Evolutionary conservation across 2,888 invertebrate species (phyloP).

Genomic region (Temnothorax unifasciatus): DNA sequence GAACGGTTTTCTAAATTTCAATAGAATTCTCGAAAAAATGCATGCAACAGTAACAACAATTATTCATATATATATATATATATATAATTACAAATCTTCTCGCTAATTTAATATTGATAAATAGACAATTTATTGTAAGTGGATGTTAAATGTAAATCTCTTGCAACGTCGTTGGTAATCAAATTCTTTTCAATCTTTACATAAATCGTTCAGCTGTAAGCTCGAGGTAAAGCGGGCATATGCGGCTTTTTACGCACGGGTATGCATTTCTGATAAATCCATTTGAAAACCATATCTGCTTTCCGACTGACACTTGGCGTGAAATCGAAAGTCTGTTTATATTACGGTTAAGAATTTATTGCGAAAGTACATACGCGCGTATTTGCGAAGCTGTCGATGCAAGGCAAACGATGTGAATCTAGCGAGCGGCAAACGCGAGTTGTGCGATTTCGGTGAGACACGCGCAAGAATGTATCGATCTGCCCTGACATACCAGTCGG

Average conservation of each 20-base stretch:
- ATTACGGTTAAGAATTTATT: constrained; percentile 74
- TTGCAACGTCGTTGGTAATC: neutral
- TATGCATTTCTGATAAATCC: constrained; percentile 28
- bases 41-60: neutral
- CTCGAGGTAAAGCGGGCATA: neutral
- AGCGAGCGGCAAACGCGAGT: constrained; percentile 76
- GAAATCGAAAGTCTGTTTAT: constrained; percentile 62
- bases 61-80: neutral
- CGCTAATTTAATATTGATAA: neutral
- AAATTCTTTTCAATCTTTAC: constrained; percentile 10
- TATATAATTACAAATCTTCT: neutral
- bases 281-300: constrained; percentile 45
- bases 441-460: constrained; percentile 82
- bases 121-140: neutral
- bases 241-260: neutral
- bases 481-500: constrained; percentile 82
- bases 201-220: neutral
- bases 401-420: constrained; percentile 72
- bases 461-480: constrained; percentile 85
- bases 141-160: neutral
- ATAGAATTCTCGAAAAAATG: neutral
- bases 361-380: constrained; percentile 47
- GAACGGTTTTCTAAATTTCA: constrained; percentile 9
- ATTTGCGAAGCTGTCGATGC: constrained; percentile 70
- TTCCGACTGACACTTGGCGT: constrained; percentile 49